These are phyloP conservation scores for Hippopotamyrus pictus DNA, from an alignment of 2,797 vertebrate genomes.

Conservation along the genomic window DNA sequence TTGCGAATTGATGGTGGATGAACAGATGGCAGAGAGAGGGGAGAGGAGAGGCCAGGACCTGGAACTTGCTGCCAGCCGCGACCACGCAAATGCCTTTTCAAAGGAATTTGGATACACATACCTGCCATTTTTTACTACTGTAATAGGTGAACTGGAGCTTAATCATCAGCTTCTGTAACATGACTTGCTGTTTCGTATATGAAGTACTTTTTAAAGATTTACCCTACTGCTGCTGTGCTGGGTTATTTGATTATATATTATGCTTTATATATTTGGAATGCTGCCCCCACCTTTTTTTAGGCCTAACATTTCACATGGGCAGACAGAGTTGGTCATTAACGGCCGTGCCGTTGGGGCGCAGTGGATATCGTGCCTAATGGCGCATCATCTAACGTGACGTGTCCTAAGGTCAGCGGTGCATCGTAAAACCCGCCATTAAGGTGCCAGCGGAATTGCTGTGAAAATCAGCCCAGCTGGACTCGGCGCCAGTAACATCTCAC, in stretches of 20 bases:
- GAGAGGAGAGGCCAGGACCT: conserved; percentile 5
- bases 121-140: background rate
- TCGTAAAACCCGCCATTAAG: background rate
- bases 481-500: background rate
- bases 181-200: background rate
- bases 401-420: background rate
- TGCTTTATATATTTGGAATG: background rate
- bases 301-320: background rate
- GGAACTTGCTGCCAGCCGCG: background rate
- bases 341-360: background rate
- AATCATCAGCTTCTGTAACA: background rate
- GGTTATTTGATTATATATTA: background rate
- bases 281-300: too few species aligned
- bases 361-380: background rate
- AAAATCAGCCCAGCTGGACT: background rate
- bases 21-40: conserved; percentile 19
- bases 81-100: background rate
- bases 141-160: background rate
- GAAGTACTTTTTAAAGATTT: background rate
- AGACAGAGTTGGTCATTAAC: background rate
- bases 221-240: background rate
- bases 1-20: background rate
- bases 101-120: background rate
- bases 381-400: background rate
- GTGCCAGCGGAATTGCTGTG: background rate